A percentile compares a stretch with the other conserved stretches of the same genome.
These are phyloP conservation scores for Mastigias papua DNA, from an alignment of 30 jellyfish, hydroid and myxozoan genomes.

Conservation along the genomic window DNA sequence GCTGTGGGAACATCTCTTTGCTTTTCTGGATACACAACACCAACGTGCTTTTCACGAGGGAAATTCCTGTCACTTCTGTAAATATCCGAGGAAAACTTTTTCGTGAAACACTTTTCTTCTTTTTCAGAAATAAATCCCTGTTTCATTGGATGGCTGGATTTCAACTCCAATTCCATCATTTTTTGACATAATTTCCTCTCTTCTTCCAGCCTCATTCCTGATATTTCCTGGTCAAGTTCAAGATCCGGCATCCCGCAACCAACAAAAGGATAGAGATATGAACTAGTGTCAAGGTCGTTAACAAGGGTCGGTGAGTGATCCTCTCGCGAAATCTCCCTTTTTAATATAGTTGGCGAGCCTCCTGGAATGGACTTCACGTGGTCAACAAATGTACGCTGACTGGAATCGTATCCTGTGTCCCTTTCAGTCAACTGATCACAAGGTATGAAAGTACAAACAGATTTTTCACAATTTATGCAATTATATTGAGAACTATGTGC, in stretches of 20 bases:
- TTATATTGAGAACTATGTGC: neutral
- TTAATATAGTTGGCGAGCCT: constrained; percentile 5
- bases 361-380: neutral
- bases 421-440: neutral
- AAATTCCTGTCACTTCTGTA: constrained; percentile 49
- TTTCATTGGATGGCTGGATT: no score
- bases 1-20: neutral
- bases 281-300: neutral
- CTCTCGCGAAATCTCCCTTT: neutral
- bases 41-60: constrained; percentile 26
- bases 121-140: no score
- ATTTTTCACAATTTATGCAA: neutral
- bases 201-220: neutral
- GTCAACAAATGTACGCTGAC: neutral
- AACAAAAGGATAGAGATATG: neutral
- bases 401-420: neutral
- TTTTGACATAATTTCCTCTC: neutral
- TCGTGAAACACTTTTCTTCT: no score
- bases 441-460: neutral
- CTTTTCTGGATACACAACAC: neutral
- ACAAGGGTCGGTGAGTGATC: constrained; percentile 7
- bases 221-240: neutral
- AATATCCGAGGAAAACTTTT: no score
- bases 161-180: neutral
- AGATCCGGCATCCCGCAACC: neutral